A percentile compares a stretch with the other conserved stretches of the same genome.
phyloP scores from a whole-genome alignment of 2,113 vertebrate species.

The Anarrhichthys ocellatus region DNA sequence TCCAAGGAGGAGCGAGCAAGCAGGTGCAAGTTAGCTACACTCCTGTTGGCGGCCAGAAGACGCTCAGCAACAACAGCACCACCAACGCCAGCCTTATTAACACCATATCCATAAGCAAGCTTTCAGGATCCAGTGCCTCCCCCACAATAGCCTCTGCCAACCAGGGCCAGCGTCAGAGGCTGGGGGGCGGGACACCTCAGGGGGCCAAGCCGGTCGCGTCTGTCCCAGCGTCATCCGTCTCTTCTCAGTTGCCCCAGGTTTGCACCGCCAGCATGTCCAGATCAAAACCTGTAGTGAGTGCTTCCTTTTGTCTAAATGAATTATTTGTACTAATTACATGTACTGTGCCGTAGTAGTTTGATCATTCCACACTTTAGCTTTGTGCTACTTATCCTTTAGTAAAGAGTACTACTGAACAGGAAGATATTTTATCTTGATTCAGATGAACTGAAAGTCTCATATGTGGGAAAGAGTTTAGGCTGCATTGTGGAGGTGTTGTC shows the following conservation, averaged over 20 bases:
- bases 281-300: background rate
- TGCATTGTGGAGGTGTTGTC: background rate
- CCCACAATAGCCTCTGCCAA: constrained; percentile 52
- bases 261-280: background rate
- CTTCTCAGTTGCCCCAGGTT: constrained; percentile 83
- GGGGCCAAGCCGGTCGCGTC: constrained; percentile 78
- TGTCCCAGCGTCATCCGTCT: constrained; percentile 68
- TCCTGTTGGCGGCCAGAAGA: constrained; percentile 74
- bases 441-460: background rate
- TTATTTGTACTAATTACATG: background rate
- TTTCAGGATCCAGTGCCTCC: constrained; percentile 73
- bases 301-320: background rate
- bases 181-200: constrained; percentile 73
- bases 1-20: constrained; percentile 64
- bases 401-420: background rate
- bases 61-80: constrained; percentile 68
- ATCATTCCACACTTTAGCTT: background rate
- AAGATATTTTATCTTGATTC: background rate
- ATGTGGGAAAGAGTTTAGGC: background rate
- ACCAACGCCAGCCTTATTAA: constrained; percentile 77
- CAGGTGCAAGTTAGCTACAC: constrained; percentile 67
- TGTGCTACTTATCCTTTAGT: background rate
- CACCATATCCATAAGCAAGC: constrained; percentile 75
- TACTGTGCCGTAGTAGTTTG: background rate
- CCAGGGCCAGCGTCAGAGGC: constrained; percentile 78